Evolutionary conservation across 2,888 invertebrate genomes (phyloP).

Genomic region (Aporophyla lueneburgensis): DNA sequence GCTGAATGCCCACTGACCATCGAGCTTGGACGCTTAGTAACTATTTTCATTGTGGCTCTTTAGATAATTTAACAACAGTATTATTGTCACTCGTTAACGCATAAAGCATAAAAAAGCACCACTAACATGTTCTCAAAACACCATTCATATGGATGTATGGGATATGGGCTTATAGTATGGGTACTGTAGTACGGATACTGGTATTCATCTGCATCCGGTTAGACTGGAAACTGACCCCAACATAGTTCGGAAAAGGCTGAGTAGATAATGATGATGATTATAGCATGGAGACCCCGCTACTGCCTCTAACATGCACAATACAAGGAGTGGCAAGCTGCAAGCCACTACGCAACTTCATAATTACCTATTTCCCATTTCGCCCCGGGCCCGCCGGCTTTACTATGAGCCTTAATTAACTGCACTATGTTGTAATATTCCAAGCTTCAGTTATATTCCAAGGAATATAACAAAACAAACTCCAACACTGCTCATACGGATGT

Average conservation of each 20-base stretch:
- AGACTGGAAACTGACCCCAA: no score
- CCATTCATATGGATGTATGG: neutral
- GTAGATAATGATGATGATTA: neutral
- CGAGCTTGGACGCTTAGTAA: no score
- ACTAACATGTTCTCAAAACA: neutral
- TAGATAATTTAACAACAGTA: neutral
- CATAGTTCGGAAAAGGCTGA: no score
- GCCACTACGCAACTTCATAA: slow-evolving; percentile 88
- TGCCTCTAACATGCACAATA: slow-evolving; percentile 56
- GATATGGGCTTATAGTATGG: no score
- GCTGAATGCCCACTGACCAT: no score
- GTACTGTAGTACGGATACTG: no score
- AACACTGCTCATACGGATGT: slow-evolving; percentile 38
- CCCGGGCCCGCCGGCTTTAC: slow-evolving; percentile 81
- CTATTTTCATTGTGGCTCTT: neutral
- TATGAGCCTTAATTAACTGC: slow-evolving; percentile 87
- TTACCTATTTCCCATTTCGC: slow-evolving; percentile 90
- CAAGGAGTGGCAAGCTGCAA: slow-evolving; percentile 77
- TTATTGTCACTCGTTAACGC: neutral
- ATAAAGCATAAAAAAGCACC: neutral
- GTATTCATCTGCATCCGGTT: no score
- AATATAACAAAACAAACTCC: slow-evolving; percentile 72
- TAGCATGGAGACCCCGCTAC: slow-evolving; percentile 48
- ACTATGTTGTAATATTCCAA: slow-evolving; percentile 77
- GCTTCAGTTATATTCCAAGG: slow-evolving; percentile 65